Conservation (phyloP, 2,113 vertebrate genomes). For the Sander vitreus region DNA sequence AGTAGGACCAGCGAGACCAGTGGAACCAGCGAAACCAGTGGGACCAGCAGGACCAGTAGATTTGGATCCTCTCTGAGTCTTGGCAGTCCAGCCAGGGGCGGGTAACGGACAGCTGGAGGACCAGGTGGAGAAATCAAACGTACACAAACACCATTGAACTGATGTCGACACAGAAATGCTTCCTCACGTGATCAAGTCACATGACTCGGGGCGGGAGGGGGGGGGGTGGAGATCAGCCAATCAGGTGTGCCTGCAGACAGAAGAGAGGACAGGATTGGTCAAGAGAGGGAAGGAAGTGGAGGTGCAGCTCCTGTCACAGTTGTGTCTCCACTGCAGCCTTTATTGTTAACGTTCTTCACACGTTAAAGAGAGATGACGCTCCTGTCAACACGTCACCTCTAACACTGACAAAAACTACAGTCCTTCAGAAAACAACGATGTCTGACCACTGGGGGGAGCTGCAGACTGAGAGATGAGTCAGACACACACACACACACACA, state of each 20-base stretch:
- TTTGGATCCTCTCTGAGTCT: neutral
- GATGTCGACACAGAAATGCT: slow-evolving; percentile 87
- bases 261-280: slow-evolving; percentile 3
- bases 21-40: neutral
- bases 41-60: neutral
- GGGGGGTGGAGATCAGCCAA: slow-evolving; percentile 78
- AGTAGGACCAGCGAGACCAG: neutral
- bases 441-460: slow-evolving; percentile 31
- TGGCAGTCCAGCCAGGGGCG: slow-evolving; percentile 54
- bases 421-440: too few species aligned
- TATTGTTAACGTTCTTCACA: too few species aligned
- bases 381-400: too few species aligned
- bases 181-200: slow-evolving; percentile 93
- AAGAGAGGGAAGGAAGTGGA: neutral
- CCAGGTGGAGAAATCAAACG: slow-evolving; percentile 83
- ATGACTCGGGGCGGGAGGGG: slow-evolving; percentile 80
- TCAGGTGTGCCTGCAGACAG: slow-evolving; percentile 83
- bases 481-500: too few species aligned
- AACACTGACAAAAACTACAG: too few species aligned
- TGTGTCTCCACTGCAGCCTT: too few species aligned
- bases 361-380: too few species aligned
- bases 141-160: slow-evolving; percentile 92
- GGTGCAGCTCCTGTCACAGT: too few species aligned
- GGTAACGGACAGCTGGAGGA: slow-evolving; percentile 68
- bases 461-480: neutral